Evolutionary conservation across 2,797 vertebrate species (phyloP).

Genomic region (Pipistrellus kuhlii): DNA sequence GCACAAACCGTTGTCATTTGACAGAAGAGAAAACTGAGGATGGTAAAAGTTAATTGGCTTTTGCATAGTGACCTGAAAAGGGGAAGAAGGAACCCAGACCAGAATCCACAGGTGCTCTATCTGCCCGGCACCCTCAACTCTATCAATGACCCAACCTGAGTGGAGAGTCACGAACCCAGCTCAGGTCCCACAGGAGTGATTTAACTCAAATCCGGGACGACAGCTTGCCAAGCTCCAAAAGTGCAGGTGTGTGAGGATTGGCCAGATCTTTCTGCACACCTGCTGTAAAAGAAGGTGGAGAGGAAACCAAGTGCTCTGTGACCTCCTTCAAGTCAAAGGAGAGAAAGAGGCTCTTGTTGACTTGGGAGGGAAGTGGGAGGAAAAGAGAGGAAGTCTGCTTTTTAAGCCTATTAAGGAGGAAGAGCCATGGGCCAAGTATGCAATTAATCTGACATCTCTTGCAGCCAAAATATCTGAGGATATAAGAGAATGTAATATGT

Average conservation of each 20-base stretch:
- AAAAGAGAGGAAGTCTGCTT: conserved; percentile 44
- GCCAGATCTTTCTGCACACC: background rate
- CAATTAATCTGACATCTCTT: conserved; percentile 81
- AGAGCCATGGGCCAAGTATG: conserved; percentile 73
- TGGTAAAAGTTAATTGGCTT: background rate
- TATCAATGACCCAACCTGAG: rapidly evolving
- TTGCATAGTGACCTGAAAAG: background rate
- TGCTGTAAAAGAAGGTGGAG: background rate
- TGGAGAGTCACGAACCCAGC: background rate
- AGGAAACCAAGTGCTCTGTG: background rate
- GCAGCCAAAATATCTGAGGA: conserved; percentile 74
- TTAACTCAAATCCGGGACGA: background rate
- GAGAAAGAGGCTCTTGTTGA: background rate
- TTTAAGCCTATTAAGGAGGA: conserved; percentile 70
- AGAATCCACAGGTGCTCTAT: background rate
- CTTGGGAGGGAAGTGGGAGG: background rate
- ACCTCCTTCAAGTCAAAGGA: background rate
- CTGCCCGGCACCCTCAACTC: background rate
- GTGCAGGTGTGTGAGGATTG: background rate
- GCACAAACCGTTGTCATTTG: background rate
- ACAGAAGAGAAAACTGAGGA: background rate
- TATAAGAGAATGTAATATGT: conserved; percentile 75
- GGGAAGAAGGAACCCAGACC: background rate
- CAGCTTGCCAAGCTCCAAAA: background rate
- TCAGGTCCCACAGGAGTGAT: background rate